phyloP scores from a whole-genome alignment of 37 sponge, comb jelly and placozoan species.

The Chondrilla cf. caribensis region DNA sequence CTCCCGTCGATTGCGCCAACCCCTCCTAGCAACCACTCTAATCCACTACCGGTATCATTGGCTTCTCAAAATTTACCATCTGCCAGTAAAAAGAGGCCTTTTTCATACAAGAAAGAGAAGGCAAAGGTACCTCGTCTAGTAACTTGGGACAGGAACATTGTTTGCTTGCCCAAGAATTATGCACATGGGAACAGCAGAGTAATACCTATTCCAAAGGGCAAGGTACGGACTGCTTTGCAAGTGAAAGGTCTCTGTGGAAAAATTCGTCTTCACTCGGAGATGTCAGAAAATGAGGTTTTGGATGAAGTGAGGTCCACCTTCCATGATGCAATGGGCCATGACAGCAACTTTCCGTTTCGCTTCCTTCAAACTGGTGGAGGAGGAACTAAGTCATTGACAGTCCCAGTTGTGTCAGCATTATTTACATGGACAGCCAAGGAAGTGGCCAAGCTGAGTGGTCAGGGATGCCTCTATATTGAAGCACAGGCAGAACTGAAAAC shows the following conservation, averaged over 20 bases:
- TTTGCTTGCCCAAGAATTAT: too few species aligned
- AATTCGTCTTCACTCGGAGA: background rate
- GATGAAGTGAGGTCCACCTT: background rate
- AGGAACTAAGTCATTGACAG: too few species aligned
- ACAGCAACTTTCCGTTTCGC: background rate
- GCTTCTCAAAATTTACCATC: background rate
- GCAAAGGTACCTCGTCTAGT: background rate
- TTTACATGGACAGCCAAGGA: too few species aligned
- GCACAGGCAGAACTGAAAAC: too few species aligned
- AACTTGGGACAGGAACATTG: too few species aligned
- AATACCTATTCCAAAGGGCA: too few species aligned
- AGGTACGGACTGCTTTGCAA: too few species aligned
- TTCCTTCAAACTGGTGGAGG: too few species aligned
- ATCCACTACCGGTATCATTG: background rate
- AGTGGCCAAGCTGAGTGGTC: too few species aligned
- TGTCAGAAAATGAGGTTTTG: background rate
- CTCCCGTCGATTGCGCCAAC: background rate
- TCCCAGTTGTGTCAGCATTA: too few species aligned
- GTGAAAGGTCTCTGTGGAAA: background rate
- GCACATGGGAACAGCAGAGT: too few species aligned
- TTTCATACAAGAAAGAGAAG: background rate
- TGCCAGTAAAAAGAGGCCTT: background rate
- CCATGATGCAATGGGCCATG: background rate
- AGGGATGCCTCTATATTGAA: too few species aligned
- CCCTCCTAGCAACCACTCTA: background rate